Evolutionary conservation across 2,797 vertebrate species (phyloP), one percentile per base, ranked within the genome.

Genomic region (Anguilla megastoma): DNA sequence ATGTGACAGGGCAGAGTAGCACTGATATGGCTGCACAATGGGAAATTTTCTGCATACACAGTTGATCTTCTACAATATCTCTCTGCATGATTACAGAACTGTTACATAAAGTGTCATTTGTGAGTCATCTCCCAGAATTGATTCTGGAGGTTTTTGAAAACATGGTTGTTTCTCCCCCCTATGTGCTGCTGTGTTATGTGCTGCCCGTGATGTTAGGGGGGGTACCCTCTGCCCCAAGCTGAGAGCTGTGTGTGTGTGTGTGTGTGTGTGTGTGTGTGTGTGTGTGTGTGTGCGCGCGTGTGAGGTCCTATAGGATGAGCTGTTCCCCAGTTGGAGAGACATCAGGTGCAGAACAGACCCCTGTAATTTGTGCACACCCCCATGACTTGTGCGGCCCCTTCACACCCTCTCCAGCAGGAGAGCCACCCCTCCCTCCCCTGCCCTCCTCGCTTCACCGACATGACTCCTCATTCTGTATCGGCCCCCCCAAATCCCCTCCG

Each of bases 111-210:
- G 27, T 71, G 82, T 30, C n/a, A 52, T 69, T 87, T 87, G 79
- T 84, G 87, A 87, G 30, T 87, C 71, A 87, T 87, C 86, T 79
- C 21, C 52, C 63, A 50, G 80, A 5, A 84, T 56, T 63, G 36
- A 71, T 52, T 50, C 48, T 74, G 48, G 60, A 84, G 3, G 16
- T 24, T 33, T 66, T 8, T 50, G 50, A 69, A 18, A 87, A 60
- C 24, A 33, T 66, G 24, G 33, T 63, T 63, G 54, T 60, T 2
- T 41, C 56, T 63, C 2, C 54, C 54, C 16, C 5, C 10, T 58
- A 16, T 58, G 54, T 41, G 36, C 36, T 84, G 14, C 18, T 69
- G 12, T 27, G 48, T 24, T 50, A 82, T 48, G 79, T 48, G 6
- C 45, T 9, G 41, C 33, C 33, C 30, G 5, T 41, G 14, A 33